Percentiles rank a stretch among this genome's conserved stretches.
These are phyloP conservation scores for Phalloptychus januarius DNA, from an alignment of 2,797 vertebrate species.

Conservation along the genomic window DNA sequence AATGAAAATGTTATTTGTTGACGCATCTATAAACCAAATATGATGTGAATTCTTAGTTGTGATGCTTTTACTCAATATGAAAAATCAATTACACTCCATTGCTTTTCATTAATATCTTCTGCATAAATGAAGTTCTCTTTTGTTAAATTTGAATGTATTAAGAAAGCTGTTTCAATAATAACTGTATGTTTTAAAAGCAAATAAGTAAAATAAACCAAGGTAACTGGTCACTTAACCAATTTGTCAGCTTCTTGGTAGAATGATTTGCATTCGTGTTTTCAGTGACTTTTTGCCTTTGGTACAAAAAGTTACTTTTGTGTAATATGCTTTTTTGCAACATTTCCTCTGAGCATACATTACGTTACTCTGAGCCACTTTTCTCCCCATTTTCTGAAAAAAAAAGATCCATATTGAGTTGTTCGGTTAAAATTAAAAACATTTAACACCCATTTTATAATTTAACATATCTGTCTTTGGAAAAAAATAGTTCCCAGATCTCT, in stretches of 20 bases:
- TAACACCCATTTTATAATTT: not conserved
- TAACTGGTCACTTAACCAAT: not conserved
- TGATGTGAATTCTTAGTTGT: not conserved
- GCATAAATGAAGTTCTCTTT: not conserved
- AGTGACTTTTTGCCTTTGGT: not conserved
- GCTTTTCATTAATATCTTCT: not conserved
- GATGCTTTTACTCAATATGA: not conserved
- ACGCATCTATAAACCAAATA: not conserved
- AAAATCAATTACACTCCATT: not conserved
- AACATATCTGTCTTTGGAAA: not conserved
- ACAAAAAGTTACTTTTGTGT: not conserved
- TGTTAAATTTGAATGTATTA: not conserved
- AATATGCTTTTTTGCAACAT: constrained; percentile 6
- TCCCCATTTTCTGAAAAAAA: not conserved
- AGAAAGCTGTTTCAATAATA: not conserved
- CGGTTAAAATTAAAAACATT: not conserved
- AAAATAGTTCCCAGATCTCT: not conserved
- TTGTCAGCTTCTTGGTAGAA: not conserved
- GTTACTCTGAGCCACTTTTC: not conserved
- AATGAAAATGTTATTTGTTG: not conserved
- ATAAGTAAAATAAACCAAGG: not conserved
- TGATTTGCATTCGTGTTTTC: not conserved
- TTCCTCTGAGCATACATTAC: constrained; percentile 4
- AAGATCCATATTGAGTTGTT: not conserved
- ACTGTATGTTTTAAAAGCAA: not conserved